Evolutionary conservation across 2,797 vertebrate genomes (phyloP).

Genomic region (Carduelis carduelis): DNA sequence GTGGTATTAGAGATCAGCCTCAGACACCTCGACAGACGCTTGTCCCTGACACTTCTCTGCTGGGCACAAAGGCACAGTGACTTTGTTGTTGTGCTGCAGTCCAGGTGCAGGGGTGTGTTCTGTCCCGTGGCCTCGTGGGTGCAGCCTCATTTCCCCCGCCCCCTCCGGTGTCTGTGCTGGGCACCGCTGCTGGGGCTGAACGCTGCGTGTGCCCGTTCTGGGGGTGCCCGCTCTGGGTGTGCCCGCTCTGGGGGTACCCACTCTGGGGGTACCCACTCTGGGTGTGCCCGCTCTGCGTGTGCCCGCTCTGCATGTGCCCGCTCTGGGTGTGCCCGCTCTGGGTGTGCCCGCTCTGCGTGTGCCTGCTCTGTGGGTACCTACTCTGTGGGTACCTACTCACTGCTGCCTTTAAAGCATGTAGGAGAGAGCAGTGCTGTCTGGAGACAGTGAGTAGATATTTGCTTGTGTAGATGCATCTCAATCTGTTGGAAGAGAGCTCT

Average conservation of each 20-base stretch:
- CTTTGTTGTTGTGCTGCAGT: not conserved
- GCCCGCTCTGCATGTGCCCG: too few species aligned
- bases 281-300: too few species aligned
- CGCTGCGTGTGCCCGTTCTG: fast-evolving
- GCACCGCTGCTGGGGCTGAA: not conserved
- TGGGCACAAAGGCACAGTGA: not conserved
- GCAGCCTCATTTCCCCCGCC: fast-evolving
- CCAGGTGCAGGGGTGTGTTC: not conserved
- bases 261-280: too few species aligned
- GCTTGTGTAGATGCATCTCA: slow-evolving; percentile 59
- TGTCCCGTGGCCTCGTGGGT: not conserved
- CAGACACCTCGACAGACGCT: not conserved
- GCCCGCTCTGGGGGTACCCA: too few species aligned
- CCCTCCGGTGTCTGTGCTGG: fast-evolving
- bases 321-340: too few species aligned
- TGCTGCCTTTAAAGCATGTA: not conserved
- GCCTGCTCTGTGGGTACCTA: too few species aligned
- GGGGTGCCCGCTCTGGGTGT: too few species aligned
- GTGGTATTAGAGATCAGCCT: fast-evolving
- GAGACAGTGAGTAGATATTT: not conserved
- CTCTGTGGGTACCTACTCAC: fast-evolving
- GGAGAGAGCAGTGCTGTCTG: not conserved
- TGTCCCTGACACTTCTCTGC: not conserved
- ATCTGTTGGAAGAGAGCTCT: slow-evolving; percentile 70
- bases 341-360: too few species aligned